Percentiles rank a stretch among this genome's conserved stretches.
phyloP scores from a whole-genome alignment of 2,797 vertebrate species.

The Coranthus polyacanthus region DNA sequence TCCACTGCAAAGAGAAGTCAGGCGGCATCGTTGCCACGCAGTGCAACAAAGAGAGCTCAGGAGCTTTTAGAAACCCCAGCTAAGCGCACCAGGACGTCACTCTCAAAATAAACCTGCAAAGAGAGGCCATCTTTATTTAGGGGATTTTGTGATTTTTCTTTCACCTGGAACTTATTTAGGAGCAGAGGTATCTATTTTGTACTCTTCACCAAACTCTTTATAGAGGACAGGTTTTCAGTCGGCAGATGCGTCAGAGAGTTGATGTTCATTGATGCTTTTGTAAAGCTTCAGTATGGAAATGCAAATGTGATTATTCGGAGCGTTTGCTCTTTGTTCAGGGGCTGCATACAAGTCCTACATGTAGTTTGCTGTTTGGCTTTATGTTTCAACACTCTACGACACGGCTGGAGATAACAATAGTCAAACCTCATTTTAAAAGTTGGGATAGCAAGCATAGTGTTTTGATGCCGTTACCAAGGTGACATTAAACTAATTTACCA shows the following conservation, averaged over 20 bases:
- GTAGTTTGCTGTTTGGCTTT: slow-evolving; percentile 51
- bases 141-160: slow-evolving; percentile 37
- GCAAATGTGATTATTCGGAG: slow-evolving; percentile 48
- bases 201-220: slow-evolving; percentile 41
- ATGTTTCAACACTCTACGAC: slow-evolving; percentile 43
- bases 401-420: slow-evolving; percentile 61
- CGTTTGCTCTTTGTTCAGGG: slow-evolving; percentile 51
- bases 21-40: slow-evolving; percentile 52
- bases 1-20: slow-evolving; percentile 65
- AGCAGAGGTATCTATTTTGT: slow-evolving; percentile 64
- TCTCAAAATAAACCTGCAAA: slow-evolving; percentile 63
- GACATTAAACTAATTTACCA: slow-evolving; percentile 17
- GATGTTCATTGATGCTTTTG: slow-evolving; percentile 56
- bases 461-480: slow-evolving; percentile 11
- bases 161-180: slow-evolving; percentile 57
- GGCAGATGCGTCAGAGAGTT: slow-evolving; percentile 28
- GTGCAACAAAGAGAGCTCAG: slow-evolving; percentile 72
- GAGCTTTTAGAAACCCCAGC: slow-evolving; percentile 68
- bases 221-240: slow-evolving; percentile 44
- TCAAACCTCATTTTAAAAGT: slow-evolving; percentile 48
- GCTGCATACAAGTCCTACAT: slow-evolving; percentile 34
- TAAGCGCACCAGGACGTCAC: slow-evolving; percentile 86
- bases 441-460: slow-evolving; percentile 12
- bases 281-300: slow-evolving; percentile 61
- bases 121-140: slow-evolving; percentile 32